Percentiles rank a stretch among this genome's conserved stretches.
These are phyloP conservation scores for Hippocampus mohnikei DNA, from an alignment of 2,113 vertebrate genomes.

Conservation along the genomic window DNA sequence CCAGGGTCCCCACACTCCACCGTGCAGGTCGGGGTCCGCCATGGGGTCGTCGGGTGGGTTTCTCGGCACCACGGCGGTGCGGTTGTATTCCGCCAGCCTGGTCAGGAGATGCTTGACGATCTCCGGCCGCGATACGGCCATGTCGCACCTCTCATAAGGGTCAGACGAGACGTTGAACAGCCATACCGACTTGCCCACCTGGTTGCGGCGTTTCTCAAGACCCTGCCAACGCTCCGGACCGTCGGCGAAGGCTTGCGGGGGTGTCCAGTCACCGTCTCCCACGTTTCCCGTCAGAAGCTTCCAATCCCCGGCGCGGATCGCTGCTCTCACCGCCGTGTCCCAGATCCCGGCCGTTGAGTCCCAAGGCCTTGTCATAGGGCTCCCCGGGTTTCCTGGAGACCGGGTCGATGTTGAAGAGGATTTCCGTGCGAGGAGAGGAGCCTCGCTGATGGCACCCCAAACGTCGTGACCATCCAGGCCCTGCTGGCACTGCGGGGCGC, in stretches of 20 bases:
- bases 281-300: conserved; percentile 89
- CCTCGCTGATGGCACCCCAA: conserved; percentile 86
- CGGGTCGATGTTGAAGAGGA: conserved; percentile 93
- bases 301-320: conserved; percentile 85
- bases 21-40: conserved; percentile 86
- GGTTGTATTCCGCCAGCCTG: conserved; percentile 84
- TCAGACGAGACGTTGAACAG: conserved; percentile 89
- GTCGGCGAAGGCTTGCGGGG: conserved; percentile 78
- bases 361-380: conserved; percentile 75
- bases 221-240: conserved; percentile 77
- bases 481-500: conserved; percentile 70
- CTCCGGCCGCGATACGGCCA: conserved; percentile 76
- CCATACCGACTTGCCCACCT: conserved; percentile 83
- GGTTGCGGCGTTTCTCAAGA: conserved; percentile 77
- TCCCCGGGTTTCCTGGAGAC: conserved; percentile 86
- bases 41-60: conserved; percentile 86
- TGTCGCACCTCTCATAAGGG: conserved; percentile 84
- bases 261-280: conserved; percentile 87
- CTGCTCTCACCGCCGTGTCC: conserved; percentile 89
- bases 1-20: conserved; percentile 90
- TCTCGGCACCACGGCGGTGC: conserved; percentile 79
- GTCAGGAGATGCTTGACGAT: conserved; percentile 82
- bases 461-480: conserved; percentile 83
- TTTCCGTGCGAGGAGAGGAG: conserved; percentile 82
- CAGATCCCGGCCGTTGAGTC: conserved; percentile 84